Base-by-base conservation (phyloP, 23 tunicate genomes). In the Styela clava region DNA sequence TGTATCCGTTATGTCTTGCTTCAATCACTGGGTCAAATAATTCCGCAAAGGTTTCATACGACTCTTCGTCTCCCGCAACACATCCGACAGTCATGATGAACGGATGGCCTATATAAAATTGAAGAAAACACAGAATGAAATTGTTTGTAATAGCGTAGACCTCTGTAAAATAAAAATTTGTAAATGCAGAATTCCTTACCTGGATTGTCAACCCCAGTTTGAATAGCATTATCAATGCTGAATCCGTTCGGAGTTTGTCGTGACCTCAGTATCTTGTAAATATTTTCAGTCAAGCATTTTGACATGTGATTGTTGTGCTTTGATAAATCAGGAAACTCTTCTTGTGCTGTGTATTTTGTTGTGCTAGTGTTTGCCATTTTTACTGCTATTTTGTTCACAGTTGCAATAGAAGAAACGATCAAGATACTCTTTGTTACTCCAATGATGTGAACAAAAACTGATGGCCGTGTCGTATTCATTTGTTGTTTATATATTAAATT, bases 61-160 rank as follows among this genome's bases (percentile, higher is more conserved):
- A 67, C 78, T 94, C 98, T 35, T 95, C 99, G 69, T 95, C 99
- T 12, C 99, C 99, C 2, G 99, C 99, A 3, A 95, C 99, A 73
- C 99, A 95, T 28, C 99, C 99, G 28, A 95, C 99, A 3, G 99
- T 95, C 99, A 89, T 95, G 79, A 95, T 95, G 83, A 89, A 95
- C 12, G 99, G 99, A 74, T 95, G 99, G 33, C 99, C 98, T 88
- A 85, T 23, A 83, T 23, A 26, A 9, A 22, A 35, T 2, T n/a
- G n/a, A n/a, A n/a, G n/a, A n/a, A n/a, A n/a, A n/a, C n/a, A n/a
- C n/a, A n/a, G n/a, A n/a, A n/a, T n/a, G n/a, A n/a, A n/a, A n/a
- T n/a, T n/a, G n/a, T n/a, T n/a, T n/a, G n/a, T n/a, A n/a, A n/a
- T n/a, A n/a, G n/a, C n/a, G n/a, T n/a, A n/a, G n/a, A n/a, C n/a